A percentile compares a stretch with the other conserved stretches of the same genome.
These are phyloP conservation scores for Syngnathus typhle DNA, from an alignment of 2,113 vertebrate genomes.

Conservation along the genomic window DNA sequence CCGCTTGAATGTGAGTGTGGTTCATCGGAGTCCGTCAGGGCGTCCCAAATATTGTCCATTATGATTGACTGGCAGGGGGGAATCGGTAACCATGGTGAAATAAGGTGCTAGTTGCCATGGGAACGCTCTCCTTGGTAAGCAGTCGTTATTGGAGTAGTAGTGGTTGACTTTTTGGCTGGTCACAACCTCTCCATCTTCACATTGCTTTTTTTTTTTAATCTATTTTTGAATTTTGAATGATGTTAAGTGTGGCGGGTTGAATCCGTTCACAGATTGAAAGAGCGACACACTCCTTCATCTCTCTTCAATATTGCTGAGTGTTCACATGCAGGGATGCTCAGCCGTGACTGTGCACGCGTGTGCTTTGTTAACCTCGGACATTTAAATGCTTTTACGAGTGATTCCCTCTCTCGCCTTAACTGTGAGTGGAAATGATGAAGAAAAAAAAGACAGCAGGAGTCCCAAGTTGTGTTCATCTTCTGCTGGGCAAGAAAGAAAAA, in stretches of 20 bases:
- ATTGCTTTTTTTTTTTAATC: constrained; percentile 29
- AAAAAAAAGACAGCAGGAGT: background rate
- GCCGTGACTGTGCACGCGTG: constrained; percentile 26
- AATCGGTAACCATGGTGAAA: constrained; percentile 52
- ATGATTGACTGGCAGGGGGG: constrained; percentile 36
- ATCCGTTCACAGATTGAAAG: background rate
- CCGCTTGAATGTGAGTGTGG: background rate
- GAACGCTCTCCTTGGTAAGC: constrained; percentile 54
- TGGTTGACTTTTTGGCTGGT: constrained; percentile 30
- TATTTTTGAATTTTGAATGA: constrained; percentile 36
- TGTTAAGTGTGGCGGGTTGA: background rate
- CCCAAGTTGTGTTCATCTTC: background rate
- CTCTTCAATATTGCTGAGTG: constrained; percentile 51
- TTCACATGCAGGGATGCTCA: constrained; percentile 33
- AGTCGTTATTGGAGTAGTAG: constrained; percentile 37
- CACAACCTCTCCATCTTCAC: constrained; percentile 30
- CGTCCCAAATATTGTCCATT: constrained; percentile 22
- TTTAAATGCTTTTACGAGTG: constrained; percentile 4
- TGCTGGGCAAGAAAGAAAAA: background rate
- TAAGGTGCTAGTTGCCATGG: constrained; percentile 70
- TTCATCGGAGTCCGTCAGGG: constrained; percentile 7
- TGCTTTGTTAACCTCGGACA: constrained; percentile 51
- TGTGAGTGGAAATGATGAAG: background rate
- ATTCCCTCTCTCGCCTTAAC: background rate
- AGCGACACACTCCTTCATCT: constrained; percentile 6